Conservation (phyloP, 1,140 invertebrate genomes). For the Spodoptera litura region DNA sequence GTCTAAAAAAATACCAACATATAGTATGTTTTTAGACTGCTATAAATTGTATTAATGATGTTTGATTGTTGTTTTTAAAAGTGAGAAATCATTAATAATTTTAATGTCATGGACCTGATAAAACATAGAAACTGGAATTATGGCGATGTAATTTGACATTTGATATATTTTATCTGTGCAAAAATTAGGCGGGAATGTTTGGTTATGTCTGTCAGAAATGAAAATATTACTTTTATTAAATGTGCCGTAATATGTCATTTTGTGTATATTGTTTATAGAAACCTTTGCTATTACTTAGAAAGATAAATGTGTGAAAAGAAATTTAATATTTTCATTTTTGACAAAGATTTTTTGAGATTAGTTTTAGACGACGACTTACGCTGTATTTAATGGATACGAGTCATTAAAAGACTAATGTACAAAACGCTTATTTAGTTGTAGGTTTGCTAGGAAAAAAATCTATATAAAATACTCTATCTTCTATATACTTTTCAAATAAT, state of each 20-base stretch:
- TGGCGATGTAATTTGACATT: constrained; percentile 14
- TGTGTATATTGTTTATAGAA: constrained; percentile 11
- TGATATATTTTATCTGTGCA: constrained; percentile 40
- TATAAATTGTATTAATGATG: not conserved
- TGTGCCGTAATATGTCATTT: constrained; percentile 21
- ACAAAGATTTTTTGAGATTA: not conserved
- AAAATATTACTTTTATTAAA: constrained; percentile 1
- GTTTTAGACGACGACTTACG: constrained; percentile 54
- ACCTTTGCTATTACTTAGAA: not conserved
- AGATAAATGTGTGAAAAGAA: not conserved
- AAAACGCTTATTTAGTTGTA: constrained; percentile 45
- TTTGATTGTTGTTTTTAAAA: not conserved
- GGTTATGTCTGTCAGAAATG: constrained; percentile 9
- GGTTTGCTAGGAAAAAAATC: constrained; percentile 21
- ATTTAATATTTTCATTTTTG: constrained; percentile 18
- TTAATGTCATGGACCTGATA: constrained; percentile 37
- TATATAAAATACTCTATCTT: not conserved
- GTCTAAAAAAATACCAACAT: constrained; percentile 8
- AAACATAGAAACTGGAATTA: constrained; percentile 3
- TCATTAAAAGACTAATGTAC: constrained; percentile 44
- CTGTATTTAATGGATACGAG: constrained; percentile 63
- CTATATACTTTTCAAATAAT: not conserved
- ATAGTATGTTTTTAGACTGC: not conserved
- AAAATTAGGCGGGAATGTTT: constrained; percentile 12
- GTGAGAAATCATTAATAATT: not conserved